Conservation (phyloP, 2,888 invertebrate genomes). For the Brachynemurus nebulosus region DNA sequence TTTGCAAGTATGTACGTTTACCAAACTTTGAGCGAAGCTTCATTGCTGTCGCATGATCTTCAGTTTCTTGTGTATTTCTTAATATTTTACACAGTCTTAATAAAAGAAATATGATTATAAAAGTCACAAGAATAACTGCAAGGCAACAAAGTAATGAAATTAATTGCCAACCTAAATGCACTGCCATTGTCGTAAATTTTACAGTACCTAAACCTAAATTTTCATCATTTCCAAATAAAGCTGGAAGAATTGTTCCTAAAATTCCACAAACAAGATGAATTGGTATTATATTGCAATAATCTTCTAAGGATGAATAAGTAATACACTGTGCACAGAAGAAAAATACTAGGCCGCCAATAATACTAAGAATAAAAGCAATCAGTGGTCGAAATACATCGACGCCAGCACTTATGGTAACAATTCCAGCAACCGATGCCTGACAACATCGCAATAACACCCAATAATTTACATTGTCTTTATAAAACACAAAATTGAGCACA, state of each 20-base stretch:
- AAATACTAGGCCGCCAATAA: constrained; percentile 21
- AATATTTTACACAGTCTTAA: neutral
- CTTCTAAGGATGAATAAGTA: constrained; percentile 26
- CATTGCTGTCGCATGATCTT: neutral
- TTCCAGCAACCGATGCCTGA: constrained; percentile 27
- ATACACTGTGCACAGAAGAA: constrained; percentile 21
- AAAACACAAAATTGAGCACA: neutral
- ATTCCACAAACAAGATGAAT: constrained; percentile 25
- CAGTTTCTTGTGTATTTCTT: neutral
- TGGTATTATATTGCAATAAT: constrained; percentile 27
- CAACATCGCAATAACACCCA: constrained; percentile 28
- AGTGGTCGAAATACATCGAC: constrained; percentile 25
- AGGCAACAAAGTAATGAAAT: neutral
- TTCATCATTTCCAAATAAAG: constrained; percentile 19
- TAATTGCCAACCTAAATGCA: neutral
- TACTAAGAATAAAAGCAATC: constrained; percentile 20
- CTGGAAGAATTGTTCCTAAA: constrained; percentile 24
- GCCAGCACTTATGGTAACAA: constrained; percentile 26
- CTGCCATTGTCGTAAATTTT: neutral
- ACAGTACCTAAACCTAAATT: constrained; percentile 11
- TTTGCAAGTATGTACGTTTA: neutral
- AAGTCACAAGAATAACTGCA: neutral
- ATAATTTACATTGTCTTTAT: constrained; percentile 24
- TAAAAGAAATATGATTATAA: neutral
- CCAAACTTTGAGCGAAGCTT: neutral